Base-by-base conservation (phyloP, 2,797 vertebrate species). In the Anabacerthia variegaticeps region DNA sequence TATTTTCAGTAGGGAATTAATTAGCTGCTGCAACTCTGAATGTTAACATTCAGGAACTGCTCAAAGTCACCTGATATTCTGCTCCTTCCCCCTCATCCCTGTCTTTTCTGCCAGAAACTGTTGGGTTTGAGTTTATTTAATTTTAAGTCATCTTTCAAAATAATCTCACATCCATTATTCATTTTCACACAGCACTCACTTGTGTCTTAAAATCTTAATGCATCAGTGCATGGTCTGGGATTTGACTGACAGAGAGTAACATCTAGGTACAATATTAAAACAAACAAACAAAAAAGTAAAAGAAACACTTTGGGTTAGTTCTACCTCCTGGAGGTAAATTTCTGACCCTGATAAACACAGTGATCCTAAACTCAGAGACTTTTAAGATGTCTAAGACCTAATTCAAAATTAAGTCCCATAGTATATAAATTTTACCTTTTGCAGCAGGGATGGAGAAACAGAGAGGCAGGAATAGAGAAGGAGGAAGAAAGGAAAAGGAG, bases 51-150 rank as follows among this genome's bases (percentile, higher is more conserved):
- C 14, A 78, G 14, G 12, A 84, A 30, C 28, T 65, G 88, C 39
- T 85, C 21, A 39, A 63, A 41, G 6, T 55, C 34, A 43, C 4
- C 2, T 46, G 23, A 17, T 41, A 44, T 69, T 15, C 12, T 19
- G 12, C 9, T 51, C 12, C n/a, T 83, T 69, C n/a, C 17, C 19
- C 19, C 11, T 69, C 37, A 23, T 3, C 1, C 3, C 8, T 0
- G 6, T 54, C 11, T 58, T 85, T 82, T 79, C 44, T 32, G 16
- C 22, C 23, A 69, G 59, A 61, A 83, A 49, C 1, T n/a, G 7
- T 15, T 72, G 4, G 28, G 11, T 4, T 44, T 68, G 3, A 7
- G 7, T 80, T 71, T 55, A 66, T 69, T 71, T 86, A 63, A 65
- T 75, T 88, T 68, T 75, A 51, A 14, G 17, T 28, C 3, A 61